Evolutionary conservation across 2,113 vertebrate genomes (phyloP).

Genomic region (Coptodon rendalli): DNA sequence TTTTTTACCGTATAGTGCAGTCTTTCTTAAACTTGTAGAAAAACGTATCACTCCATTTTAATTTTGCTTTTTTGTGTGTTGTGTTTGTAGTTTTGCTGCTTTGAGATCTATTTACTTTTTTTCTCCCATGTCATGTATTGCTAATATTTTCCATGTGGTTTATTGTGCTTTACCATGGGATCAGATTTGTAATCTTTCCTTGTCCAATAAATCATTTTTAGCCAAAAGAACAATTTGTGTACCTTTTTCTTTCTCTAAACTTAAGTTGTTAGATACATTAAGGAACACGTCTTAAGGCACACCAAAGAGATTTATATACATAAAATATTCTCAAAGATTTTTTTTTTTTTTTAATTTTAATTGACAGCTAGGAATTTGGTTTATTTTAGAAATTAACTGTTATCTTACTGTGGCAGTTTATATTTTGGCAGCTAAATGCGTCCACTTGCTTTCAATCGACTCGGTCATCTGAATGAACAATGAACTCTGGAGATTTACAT

Average conservation of each 20-base stretch:
- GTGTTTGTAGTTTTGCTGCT: constrained; percentile 5
- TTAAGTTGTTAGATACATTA: neutral
- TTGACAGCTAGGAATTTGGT: neutral
- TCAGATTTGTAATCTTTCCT: constrained; percentile 53
- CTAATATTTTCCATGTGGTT: constrained; percentile 45
- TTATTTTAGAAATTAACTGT: neutral
- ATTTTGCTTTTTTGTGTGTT: neutral
- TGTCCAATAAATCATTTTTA: constrained; percentile 72
- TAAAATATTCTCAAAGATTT: neutral
- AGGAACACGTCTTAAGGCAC: neutral
- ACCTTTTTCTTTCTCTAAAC: neutral
- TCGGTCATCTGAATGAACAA: neutral
- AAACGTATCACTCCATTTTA: constrained; percentile 19
- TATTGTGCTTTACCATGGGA: neutral
- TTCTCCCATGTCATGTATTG: neutral
- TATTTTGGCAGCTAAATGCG: neutral
- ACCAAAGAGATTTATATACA: constrained; percentile 2
- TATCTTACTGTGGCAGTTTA: neutral
- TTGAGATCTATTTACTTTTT: neutral
- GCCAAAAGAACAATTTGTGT: constrained; percentile 20
- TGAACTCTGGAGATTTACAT: neutral
- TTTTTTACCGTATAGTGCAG: neutral
- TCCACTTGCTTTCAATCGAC: neutral
- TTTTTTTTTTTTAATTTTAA: neutral
- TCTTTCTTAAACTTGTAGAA: neutral